phyloP scores from a whole-genome alignment of 2,113 vertebrate genomes.

The Chloropsis cyanopogon region DNA sequence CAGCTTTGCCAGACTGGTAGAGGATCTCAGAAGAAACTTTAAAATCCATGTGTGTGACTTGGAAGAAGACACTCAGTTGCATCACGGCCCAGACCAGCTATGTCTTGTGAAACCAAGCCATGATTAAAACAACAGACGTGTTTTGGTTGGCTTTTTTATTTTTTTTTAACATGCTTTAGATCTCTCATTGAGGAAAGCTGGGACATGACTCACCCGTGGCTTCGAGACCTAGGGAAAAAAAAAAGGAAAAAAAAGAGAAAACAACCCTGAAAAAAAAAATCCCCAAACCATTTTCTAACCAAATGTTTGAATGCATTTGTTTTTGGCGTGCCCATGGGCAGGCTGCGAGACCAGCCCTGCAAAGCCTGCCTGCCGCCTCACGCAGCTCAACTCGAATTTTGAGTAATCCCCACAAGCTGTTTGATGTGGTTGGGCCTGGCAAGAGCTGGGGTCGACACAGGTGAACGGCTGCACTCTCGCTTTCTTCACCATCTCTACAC shows the following conservation, averaged over 20 bases:
- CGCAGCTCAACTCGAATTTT: not conserved
- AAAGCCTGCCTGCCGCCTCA: not conserved
- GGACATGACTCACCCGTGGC: slow-evolving; percentile 3
- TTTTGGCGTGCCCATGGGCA: not conserved
- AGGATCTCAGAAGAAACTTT: not conserved
- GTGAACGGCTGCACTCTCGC: not conserved
- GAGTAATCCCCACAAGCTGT: not conserved
- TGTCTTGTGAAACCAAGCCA: not conserved
- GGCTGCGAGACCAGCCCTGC: not conserved
- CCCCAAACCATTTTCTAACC: not conserved
- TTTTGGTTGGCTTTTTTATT: not conserved
- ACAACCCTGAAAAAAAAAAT: not conserved
- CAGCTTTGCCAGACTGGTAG: not conserved
- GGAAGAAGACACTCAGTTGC: slow-evolving; percentile 12
- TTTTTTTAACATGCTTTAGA: not conserved
- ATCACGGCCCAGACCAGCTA: slow-evolving; percentile 19
- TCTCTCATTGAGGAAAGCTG: slow-evolving; percentile 29
- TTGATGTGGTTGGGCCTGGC: slow-evolving; percentile 45
- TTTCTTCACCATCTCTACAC: not conserved
- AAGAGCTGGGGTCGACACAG: not conserved
- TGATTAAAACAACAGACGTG: slow-evolving; percentile 33
- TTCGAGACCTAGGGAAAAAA: not conserved
- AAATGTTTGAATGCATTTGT: not conserved
- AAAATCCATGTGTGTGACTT: not conserved
- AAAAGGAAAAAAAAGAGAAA: not conserved